phyloP scores from a whole-genome alignment of 2,113 vertebrate species.

The Ia io region DNA sequence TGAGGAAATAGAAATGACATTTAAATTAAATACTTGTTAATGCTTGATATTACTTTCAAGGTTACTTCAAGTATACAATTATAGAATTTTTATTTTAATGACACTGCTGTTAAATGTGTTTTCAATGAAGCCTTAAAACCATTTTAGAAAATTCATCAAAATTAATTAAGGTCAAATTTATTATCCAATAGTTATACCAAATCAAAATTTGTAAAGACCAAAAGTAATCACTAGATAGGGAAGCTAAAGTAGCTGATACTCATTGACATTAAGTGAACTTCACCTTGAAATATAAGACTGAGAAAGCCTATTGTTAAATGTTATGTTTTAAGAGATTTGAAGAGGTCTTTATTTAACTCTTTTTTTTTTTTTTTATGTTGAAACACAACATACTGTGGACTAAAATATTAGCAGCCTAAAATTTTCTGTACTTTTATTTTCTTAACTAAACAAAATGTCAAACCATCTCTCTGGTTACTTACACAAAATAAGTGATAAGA shows the following conservation, averaged over 20 bases:
- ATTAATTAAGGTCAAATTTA: neutral
- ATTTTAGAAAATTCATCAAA: neutral
- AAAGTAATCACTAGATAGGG: neutral
- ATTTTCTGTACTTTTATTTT: neutral
- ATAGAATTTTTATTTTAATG: neutral
- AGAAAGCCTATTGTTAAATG: neutral
- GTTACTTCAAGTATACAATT: constrained; percentile 24
- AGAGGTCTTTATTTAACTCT: neutral
- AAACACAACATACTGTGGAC: neutral
- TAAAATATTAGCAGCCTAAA: neutral
- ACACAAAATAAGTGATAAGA: constrained; percentile 34
- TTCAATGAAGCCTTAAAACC: neutral
- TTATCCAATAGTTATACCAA: neutral
- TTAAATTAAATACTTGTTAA: neutral
- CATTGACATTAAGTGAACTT: neutral
- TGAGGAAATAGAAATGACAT: neutral
- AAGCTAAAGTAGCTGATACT: neutral
- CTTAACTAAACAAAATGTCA: constrained; percentile 28
- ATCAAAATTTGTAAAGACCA: neutral
- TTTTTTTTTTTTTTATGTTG: neutral
- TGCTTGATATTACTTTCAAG: neutral
- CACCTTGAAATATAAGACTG: neutral
- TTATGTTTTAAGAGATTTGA: neutral
- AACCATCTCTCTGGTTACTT: neutral
- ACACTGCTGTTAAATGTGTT: neutral